Percentiles rank a stretch among this genome's conserved stretches.
phyloP scores from a whole-genome alignment of 2,797 vertebrate genomes.

The Poecile montanus region DNA sequence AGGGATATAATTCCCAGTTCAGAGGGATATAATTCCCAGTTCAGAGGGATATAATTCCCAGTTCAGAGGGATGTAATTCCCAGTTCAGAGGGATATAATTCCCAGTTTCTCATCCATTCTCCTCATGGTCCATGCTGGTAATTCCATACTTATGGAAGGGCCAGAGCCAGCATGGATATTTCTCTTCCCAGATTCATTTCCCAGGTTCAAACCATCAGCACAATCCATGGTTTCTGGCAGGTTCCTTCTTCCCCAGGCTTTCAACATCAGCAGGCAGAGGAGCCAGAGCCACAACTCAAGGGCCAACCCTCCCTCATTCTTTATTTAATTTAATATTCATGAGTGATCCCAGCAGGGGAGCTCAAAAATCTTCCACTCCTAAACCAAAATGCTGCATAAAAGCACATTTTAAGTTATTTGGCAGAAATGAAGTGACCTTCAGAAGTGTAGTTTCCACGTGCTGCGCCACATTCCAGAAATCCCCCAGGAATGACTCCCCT shows the following conservation, averaged over 20 bases:
- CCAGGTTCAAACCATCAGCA: not conserved
- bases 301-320: not conserved
- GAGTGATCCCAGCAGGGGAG: slow-evolving; percentile 46
- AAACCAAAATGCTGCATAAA: slow-evolving; percentile 59
- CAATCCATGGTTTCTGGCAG: not conserved
- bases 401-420: slow-evolving; percentile 55
- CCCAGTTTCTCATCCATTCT: not conserved
- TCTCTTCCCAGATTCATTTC: not conserved
- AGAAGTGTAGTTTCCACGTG: not conserved
- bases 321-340: slow-evolving; percentile 52
- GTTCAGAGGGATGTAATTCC: no score
- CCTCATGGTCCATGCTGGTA: not conserved
- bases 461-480: not conserved
- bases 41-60: no score
- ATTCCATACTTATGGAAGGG: not conserved
- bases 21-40: no score
- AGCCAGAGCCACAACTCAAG: not conserved
- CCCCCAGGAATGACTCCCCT: not conserved
- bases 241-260: not conserved
- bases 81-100: no score
- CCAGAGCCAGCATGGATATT: not conserved
- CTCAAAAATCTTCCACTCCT: slow-evolving; percentile 58
- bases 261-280: not conserved
- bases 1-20: no score
- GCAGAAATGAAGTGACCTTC: slow-evolving; percentile 57